These are phyloP conservation scores for Chrysopilus asiliformis DNA, from an alignment of 2,888 invertebrate species.

Conservation along the genomic window DNA sequence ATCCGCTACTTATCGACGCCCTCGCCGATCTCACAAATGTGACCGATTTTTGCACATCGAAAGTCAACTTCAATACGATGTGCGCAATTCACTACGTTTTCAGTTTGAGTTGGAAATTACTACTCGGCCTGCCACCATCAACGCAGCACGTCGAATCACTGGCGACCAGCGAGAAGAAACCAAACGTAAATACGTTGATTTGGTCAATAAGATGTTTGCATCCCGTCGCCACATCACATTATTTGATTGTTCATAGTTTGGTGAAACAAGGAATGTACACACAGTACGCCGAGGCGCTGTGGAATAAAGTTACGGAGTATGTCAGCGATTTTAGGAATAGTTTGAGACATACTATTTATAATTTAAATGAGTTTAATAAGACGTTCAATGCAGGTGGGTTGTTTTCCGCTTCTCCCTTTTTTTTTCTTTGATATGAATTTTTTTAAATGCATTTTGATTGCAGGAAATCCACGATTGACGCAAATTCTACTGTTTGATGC, in stretches of 20 bases:
- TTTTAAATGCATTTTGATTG: conserved; percentile 4
- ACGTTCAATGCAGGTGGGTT: conserved; percentile 27
- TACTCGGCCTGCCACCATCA: conserved; percentile 80
- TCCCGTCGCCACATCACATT: conserved; percentile 68
- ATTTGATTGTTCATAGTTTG: conserved; percentile 76
- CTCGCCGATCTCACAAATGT: conserved; percentile 70
- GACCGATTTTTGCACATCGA: conserved; percentile 52
- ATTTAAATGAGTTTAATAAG: conserved; percentile 30
- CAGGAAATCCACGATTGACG: conserved; percentile 29
- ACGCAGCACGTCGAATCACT: conserved; percentile 73
- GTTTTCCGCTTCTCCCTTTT: not conserved
- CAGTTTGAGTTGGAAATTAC: conserved; percentile 46
- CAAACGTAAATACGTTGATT: conserved; percentile 69
- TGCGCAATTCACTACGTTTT: conserved; percentile 88
- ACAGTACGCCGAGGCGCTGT: conserved; percentile 42
- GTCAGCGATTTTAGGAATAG: conserved; percentile 31
- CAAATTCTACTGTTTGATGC: conserved; percentile 32
- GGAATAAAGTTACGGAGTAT: conserved; percentile 33
- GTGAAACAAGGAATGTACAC: conserved; percentile 85
- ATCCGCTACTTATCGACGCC: conserved; percentile 74
- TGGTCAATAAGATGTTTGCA: conserved; percentile 82
- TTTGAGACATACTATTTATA: conserved; percentile 28
- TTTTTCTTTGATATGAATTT: not conserved
- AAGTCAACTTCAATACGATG: conserved; percentile 46
- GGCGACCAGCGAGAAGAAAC: conserved; percentile 52